A percentile compares a stretch with the other conserved stretches of the same genome.
Evolutionary conservation across 2,113 vertebrate genomes (phyloP).

Genomic region (Psittacara wagleri): DNA sequence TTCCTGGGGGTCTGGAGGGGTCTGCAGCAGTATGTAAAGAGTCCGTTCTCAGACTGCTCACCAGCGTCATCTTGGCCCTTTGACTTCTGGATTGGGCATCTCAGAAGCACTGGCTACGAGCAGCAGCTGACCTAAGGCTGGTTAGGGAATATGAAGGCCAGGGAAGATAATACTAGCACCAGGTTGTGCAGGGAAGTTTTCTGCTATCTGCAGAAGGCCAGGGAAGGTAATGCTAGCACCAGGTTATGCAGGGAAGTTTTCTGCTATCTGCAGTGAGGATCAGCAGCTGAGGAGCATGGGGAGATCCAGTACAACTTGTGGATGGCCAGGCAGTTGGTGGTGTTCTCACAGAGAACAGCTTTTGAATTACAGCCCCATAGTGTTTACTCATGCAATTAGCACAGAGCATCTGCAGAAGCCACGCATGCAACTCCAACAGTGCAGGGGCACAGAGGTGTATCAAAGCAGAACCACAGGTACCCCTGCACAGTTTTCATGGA

Average conservation of each 20-base stretch:
- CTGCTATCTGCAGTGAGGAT: background rate
- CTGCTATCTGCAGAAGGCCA: background rate
- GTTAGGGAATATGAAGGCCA: background rate
- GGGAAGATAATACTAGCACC: background rate
- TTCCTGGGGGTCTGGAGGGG: background rate
- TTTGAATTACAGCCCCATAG: rapidly evolving
- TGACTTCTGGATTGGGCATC: background rate
- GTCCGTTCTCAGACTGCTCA: background rate
- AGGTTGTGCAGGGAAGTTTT: background rate
- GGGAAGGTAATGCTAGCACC: background rate
- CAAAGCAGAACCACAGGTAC: background rate
- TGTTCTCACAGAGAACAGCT: background rate
- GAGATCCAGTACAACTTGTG: background rate
- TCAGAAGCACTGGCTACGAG: rapidly evolving
- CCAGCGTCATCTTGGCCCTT: background rate
- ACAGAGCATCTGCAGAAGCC: background rate
- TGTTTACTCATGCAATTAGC: background rate
- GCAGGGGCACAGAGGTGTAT: rapidly evolving
- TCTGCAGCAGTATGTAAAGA: background rate
- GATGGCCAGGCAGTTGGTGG: background rate
- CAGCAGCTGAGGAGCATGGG: background rate
- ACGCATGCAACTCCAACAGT: rapidly evolving
- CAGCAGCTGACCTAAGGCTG: background rate
- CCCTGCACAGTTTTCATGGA: background rate
- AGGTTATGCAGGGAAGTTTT: background rate